Conservation (phyloP, 2,113 vertebrate species). For the Podilymbus podiceps region DNA sequence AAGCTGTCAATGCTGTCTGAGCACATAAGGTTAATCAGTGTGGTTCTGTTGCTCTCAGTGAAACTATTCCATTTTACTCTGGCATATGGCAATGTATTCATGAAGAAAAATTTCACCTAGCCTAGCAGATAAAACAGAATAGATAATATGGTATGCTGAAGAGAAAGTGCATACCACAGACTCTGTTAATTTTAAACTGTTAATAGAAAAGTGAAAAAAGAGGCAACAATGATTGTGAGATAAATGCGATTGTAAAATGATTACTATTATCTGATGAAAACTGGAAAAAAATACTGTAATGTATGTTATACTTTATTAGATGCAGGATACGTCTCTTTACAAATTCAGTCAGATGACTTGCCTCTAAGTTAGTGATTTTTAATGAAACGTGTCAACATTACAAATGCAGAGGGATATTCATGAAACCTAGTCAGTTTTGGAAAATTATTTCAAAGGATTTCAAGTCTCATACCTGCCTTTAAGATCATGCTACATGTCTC, state of each 20-base stretch:
- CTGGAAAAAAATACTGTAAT: neutral
- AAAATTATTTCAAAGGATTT: neutral
- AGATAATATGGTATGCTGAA: neutral
- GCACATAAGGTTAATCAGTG: neutral
- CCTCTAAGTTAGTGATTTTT: neutral
- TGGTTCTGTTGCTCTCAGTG: neutral
- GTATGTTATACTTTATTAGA: neutral
- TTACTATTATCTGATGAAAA: neutral
- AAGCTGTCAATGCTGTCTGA: neutral
- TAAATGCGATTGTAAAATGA: neutral
- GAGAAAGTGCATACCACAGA: neutral
- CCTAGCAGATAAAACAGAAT: constrained; percentile 47
- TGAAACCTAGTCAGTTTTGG: neutral
- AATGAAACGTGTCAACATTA: neutral
- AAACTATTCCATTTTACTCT: neutral
- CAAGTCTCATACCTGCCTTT: neutral
- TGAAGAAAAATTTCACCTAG: constrained; percentile 17
- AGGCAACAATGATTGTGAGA: neutral
- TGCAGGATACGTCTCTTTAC: neutral
- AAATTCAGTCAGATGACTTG: neutral
- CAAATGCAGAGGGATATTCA: neutral
- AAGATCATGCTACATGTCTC: neutral
- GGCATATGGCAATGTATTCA: neutral
- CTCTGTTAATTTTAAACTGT: neutral
- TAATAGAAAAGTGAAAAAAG: neutral